Base-by-base conservation (phyloP, 2,888 invertebrate species). In the Synergus japonicus region DNA sequence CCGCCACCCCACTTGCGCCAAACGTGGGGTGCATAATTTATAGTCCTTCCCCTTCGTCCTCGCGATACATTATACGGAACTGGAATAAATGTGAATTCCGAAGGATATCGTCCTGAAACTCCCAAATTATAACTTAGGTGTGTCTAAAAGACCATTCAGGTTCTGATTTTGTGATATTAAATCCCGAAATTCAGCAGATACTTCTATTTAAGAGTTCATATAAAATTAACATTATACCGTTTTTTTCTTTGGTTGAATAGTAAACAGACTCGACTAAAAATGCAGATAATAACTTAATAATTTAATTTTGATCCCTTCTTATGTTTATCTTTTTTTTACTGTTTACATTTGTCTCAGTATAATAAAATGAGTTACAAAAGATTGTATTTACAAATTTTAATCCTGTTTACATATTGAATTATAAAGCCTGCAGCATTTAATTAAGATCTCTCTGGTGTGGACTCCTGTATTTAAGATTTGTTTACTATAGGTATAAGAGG, bases 11-110 rank as follows among this genome's bases (percentile, higher is more conserved):
- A 80, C 81, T 81, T 81, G 76, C 76, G 60, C 77, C 29, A 54
- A 41, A 12, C 65, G 78, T 81, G 88, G 90, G 92, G 91, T 91
- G 91, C 90, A 92, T 92, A 92, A 92, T 91, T 92, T 92, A 92
- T 91, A 90, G 91, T 84, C 86, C 82, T 83, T 83, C 83, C 85
- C 73, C 64, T 63, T 37, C 29, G 77, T 79, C 41, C 49, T 29
- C 58, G 77, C 78, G 46, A 83, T 79, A 81, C 69, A 76, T 79
- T 73, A 80, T 76, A 66, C 78, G 76, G 78, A 78, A 54, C 73
- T 73, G 37, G 54, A 83, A 83, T 84, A 88, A 87, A 90, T 88
- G 86, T 84, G 85, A 86, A 89, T 88, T 87, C 84, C 83, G 78
- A 83, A 88, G 84, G 86, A 87, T 86, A 87, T 86, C 84, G 84